Conservation (phyloP, 2,113 vertebrate genomes). For the Rhabdornis inornatus region DNA sequence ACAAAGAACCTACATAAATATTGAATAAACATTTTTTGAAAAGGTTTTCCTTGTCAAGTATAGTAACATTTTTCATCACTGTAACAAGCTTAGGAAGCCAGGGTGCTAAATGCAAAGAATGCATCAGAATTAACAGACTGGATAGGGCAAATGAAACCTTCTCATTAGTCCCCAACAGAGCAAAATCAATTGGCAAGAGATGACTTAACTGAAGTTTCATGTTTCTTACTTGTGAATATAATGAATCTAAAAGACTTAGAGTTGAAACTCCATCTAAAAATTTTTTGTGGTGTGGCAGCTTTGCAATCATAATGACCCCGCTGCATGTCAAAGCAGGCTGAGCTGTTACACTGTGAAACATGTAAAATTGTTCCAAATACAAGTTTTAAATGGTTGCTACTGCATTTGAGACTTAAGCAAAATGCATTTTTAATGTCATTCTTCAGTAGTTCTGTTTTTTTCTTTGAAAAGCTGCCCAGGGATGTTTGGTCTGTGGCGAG, state of each 20-base stretch:
- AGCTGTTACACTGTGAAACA: background rate
- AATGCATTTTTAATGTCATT: background rate
- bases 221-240: background rate
- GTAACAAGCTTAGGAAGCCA: background rate
- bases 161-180: background rate
- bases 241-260: background rate
- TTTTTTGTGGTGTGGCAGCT: background rate
- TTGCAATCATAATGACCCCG: background rate
- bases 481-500: background rate
- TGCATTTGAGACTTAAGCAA: background rate
- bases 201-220: background rate
- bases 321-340: background rate
- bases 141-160: background rate
- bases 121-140: background rate
- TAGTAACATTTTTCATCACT: background rate
- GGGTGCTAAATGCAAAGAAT: background rate
- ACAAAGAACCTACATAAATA: slow-evolving; percentile 20
- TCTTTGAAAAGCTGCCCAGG: background rate
- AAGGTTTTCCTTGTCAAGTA: slow-evolving; percentile 24
- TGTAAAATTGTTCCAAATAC: background rate
- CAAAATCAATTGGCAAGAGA: background rate
- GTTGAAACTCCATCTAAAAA: background rate
- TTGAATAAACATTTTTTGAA: slow-evolving; percentile 31
- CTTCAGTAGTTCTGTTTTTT: background rate
- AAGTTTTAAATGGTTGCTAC: background rate